Conservation (phyloP, 1,140 invertebrate genomes). For the Sminthurides bifidus region DNA sequence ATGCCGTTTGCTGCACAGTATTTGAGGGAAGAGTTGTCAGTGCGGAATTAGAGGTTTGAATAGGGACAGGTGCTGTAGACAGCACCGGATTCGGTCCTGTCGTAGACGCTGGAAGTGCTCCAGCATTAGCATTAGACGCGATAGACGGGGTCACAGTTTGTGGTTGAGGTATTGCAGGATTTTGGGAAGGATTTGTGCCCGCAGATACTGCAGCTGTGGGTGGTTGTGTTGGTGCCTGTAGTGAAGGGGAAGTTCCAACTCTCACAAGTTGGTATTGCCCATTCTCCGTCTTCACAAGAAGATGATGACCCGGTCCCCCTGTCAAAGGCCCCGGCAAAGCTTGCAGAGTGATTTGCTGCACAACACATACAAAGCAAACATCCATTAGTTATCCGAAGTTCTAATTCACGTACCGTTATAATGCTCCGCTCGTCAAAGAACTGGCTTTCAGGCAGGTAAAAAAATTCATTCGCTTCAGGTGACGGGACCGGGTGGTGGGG, state of each 20-base stretch:
- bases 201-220: constrained; percentile 47
- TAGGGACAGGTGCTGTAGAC: neutral
- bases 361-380: constrained; percentile 39
- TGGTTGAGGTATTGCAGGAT: constrained; percentile 17
- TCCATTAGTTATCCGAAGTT: constrained; percentile 30
- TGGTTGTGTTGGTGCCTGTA: constrained; percentile 35
- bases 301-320: constrained; percentile 60
- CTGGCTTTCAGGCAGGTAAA: constrained; percentile 9
- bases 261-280: constrained; percentile 82
- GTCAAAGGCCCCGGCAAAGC: constrained; percentile 65
- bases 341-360: constrained; percentile 65
- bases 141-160: constrained; percentile 16
- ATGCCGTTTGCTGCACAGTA: neutral
- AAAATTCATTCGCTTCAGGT: constrained; percentile 7
- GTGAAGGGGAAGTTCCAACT: constrained; percentile 53
- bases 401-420: constrained; percentile 31
- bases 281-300: constrained; percentile 65
- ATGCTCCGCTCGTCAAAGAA: constrained; percentile 24
- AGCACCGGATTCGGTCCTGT: neutral
- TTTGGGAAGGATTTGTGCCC: constrained; percentile 38
- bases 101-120: neutral
- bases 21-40: neutral
- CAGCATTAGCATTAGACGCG: neutral
- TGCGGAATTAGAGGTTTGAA: constrained; percentile 8
- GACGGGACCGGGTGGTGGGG: neutral